Evolutionary conservation across 2,888 invertebrate genomes (phyloP), one percentile per base, ranked within the genome.

Genomic region (Agrenia bidenticulata): DNA sequence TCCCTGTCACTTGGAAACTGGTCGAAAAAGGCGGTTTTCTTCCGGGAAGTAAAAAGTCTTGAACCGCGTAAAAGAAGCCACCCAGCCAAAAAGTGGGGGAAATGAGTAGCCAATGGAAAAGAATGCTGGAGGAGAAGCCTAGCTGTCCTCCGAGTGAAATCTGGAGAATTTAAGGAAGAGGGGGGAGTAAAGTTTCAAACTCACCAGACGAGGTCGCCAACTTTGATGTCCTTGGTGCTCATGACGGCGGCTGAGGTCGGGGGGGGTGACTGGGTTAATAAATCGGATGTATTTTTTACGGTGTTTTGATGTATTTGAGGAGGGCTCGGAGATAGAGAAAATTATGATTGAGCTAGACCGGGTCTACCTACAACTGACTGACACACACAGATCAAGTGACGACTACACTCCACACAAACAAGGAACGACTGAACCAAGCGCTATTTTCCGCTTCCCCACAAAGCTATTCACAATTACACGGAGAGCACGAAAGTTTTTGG

Each of bases 151-250:
- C 32, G n/a, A n/a, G n/a, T n/a, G n/a, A n/a, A n/a, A n/a, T n/a
- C n/a, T n/a, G n/a, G n/a, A n/a, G n/a, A n/a, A 32, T 32, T 32
- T 32, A 32, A 4, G n/a, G n/a, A n/a, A n/a, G n/a, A n/a, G n/a
- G n/a, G n/a, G n/a, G n/a, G 15, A 51, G 23, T 11, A 51, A 51
- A 51, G 24, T 17, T 23, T 17, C 5, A 24, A 9, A 81, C 86
- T 82, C 83, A 88, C 88, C 88, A 88, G 76, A 88, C 87, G 74
- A 87, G 80, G 82, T 87, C 86, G 76, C 87, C 87, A 77, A 87
- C 80, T 83, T 87, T 85, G 78, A 84, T 84, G 77, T 82, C 81
- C 73, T 83, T 83, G 76, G 83, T 82, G 85, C 86, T 86, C 65
- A 61, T 67, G 17, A 4, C 32, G 5, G 32, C 11, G 5, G 5